phyloP scores from a whole-genome alignment of 2,797 vertebrate species.

The Eospalax fontanierii region DNA sequence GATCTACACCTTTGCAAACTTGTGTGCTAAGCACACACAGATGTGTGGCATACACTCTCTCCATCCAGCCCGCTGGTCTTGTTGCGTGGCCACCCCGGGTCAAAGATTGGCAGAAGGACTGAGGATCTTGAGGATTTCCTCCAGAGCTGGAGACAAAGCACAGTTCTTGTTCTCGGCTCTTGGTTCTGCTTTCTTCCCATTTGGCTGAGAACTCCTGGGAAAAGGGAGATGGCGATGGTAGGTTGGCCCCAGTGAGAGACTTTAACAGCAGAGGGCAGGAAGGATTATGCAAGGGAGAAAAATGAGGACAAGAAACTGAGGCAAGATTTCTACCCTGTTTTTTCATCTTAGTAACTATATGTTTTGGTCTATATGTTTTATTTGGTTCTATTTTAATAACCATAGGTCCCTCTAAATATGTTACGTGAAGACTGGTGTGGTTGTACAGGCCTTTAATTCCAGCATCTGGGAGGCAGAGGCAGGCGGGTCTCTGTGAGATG shows the following conservation, averaged over 20 bases:
- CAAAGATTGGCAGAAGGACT: neutral
- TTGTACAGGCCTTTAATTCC: too few relatives aligned
- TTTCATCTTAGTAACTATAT: too few relatives aligned
- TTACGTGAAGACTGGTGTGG: neutral
- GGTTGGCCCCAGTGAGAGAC: neutral
- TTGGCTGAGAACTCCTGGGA: neutral
- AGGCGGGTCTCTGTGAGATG: too few relatives aligned
- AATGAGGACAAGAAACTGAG: neutral
- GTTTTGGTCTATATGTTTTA: too few relatives aligned
- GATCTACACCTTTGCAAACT: slow-evolving; percentile 44
- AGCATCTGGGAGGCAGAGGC: too few relatives aligned
- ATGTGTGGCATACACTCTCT: neutral
- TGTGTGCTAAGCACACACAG: slow-evolving; percentile 59
- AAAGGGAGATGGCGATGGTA: neutral
- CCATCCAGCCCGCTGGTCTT: neutral
- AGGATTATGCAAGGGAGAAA: too few relatives aligned
- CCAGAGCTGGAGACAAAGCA: neutral
- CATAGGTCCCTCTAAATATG: neutral
- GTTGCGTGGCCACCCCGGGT: neutral
- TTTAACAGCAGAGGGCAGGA: neutral
- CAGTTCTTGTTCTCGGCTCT: neutral
- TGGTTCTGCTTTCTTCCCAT: neutral
- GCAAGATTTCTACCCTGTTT: neutral
- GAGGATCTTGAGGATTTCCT: neutral
- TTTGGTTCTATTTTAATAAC: slow-evolving; percentile 49